Percentiles rank a stretch among this genome's conserved stretches.
Conservation (phyloP, 2,888 invertebrate genomes). For the Ormyrus nitidulus region DNA sequence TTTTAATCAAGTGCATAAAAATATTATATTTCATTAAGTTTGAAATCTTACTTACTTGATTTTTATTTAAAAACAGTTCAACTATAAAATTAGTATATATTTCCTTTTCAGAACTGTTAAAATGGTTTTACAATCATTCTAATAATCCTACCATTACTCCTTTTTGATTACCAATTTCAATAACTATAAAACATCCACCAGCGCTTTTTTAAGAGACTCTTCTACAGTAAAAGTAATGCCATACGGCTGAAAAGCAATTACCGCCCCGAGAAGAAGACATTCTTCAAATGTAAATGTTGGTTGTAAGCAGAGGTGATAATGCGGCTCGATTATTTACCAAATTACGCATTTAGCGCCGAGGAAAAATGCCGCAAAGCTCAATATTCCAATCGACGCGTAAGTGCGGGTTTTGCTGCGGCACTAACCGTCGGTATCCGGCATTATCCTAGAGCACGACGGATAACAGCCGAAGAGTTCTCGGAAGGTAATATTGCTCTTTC, state of each 20-base stretch:
- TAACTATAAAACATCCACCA: no score
- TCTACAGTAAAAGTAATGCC: not conserved
- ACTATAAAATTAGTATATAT: no score
- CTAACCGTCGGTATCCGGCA: conserved; percentile 30
- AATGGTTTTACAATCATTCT: no score
- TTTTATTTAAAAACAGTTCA: no score
- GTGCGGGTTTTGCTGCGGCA: conserved; percentile 13
- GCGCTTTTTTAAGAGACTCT: no score
- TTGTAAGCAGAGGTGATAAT: not conserved
- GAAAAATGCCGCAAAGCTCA: conserved; percentile 2
- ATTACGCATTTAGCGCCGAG: conserved; percentile 4
- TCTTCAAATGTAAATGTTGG: conserved; percentile 6
- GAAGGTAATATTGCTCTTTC: conserved; percentile 2
- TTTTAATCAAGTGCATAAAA: no score
- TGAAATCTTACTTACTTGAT: no score
- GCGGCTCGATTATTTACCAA: conserved; percentile 19
- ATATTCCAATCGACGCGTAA: conserved; percentile 18
- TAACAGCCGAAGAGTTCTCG: conserved; percentile 6
- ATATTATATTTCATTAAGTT: no score
- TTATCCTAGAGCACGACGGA: not conserved
- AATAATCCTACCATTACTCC: no score
- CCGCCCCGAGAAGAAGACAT: not conserved
- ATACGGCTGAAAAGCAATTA: not conserved
- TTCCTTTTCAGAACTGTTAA: no score
- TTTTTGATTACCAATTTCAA: no score